Conservation (phyloP, 2,888 invertebrate genomes). For the Alentia gelatinosa region DNA sequence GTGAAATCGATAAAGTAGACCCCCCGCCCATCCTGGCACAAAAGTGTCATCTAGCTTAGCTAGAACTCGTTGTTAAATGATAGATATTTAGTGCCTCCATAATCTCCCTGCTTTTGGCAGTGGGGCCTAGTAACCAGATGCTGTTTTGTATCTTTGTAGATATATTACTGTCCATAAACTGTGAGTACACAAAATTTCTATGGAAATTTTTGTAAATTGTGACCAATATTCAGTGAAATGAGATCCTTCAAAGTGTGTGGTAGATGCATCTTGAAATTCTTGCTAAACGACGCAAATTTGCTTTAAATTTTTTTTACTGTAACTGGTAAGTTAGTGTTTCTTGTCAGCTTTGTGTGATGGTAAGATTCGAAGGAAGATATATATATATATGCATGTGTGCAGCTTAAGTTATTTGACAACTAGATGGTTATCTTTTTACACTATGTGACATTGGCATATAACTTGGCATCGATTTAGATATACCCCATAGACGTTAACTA, state of each 20-base stretch:
- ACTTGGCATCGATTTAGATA: slow-evolving; percentile 37
- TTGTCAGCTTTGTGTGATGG: slow-evolving; percentile 54
- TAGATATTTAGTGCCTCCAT: slow-evolving; percentile 48
- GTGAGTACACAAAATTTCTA: slow-evolving; percentile 54
- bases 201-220: slow-evolving; percentile 53
- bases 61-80: slow-evolving; percentile 23
- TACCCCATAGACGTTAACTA: slow-evolving; percentile 48
- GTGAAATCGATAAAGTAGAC: slow-evolving; percentile 36
- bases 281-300: slow-evolving; percentile 51
- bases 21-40: slow-evolving; percentile 6
- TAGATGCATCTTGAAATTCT: slow-evolving; percentile 53
- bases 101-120: slow-evolving; percentile 53
- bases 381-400: slow-evolving; percentile 46
- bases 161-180: slow-evolving; percentile 54
- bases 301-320: slow-evolving; percentile 47
- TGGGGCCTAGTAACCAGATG: slow-evolving; percentile 51
- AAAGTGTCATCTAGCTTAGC: slow-evolving; percentile 46
- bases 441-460: slow-evolving; percentile 52
- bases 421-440: slow-evolving; percentile 50
- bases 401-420: slow-evolving; percentile 48
- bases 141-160: slow-evolving; percentile 54
- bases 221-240: slow-evolving; percentile 52
- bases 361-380: slow-evolving; percentile 23
- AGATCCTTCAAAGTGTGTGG: slow-evolving; percentile 54
- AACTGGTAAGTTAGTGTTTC: slow-evolving; percentile 51